These are phyloP conservation scores for Callinectes sapidus DNA, from an alignment of 2,888 invertebrate species.

Conservation along the genomic window DNA sequence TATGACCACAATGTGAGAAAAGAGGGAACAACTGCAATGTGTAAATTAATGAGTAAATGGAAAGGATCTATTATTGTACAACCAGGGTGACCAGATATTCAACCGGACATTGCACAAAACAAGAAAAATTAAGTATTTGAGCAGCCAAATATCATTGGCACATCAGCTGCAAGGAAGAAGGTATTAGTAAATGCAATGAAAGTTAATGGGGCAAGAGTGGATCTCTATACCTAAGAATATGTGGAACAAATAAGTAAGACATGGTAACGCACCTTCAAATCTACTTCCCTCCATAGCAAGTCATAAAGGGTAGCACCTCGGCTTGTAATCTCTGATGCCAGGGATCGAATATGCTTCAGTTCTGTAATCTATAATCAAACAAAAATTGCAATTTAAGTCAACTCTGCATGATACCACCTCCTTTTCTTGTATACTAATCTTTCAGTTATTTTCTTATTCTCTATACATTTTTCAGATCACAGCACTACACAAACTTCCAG, in stretches of 20 bases:
- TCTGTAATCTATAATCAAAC: constrained; percentile 82
- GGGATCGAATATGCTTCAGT: constrained; percentile 87
- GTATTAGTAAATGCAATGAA: too few species aligned
- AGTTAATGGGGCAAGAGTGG: too few species aligned
- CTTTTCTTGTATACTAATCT: background rate
- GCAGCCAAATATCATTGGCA: too few species aligned
- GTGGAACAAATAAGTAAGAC: background rate
- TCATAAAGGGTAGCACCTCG: constrained; percentile 94
- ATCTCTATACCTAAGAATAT: background rate
- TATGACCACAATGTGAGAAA: too few species aligned
- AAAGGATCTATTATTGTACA: too few species aligned
- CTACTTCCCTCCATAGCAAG: constrained; percentile 91
- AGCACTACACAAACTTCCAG: too few species aligned
- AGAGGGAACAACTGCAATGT: too few species aligned
- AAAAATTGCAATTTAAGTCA: background rate
- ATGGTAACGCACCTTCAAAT: constrained; percentile 82
- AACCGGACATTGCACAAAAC: too few species aligned
- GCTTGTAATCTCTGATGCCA: constrained; percentile 93
- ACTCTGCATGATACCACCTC: background rate
- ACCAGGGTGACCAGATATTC: too few species aligned
- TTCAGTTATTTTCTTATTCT: background rate
- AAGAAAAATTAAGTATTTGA: too few species aligned
- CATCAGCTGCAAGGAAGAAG: too few species aligned
- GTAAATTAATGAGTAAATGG: too few species aligned
- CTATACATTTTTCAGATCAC: background rate